Percentiles rank a stretch among this genome's conserved stretches.
Evolutionary conservation across 2,888 invertebrate species (phyloP).

Genomic region (Melieria crassipennis): DNA sequence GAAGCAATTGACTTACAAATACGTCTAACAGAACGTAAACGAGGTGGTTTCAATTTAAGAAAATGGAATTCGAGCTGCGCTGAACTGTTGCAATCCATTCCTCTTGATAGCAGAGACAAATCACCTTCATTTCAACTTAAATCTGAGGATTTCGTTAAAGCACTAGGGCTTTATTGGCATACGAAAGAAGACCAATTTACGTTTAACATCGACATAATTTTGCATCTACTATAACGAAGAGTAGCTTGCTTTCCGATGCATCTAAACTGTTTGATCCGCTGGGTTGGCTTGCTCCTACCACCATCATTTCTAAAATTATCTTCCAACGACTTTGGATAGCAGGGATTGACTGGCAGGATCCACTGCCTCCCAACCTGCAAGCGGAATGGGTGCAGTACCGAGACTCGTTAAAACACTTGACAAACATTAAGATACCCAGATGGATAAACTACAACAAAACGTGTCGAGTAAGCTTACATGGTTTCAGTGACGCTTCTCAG

Average conservation of each 20-base stretch:
- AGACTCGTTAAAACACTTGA: constrained; percentile 14
- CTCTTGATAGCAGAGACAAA: constrained; percentile 30
- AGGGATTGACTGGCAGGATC: constrained; percentile 26
- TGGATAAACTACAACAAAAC: constrained; percentile 17
- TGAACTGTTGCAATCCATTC: constrained; percentile 28
- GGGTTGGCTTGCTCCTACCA: constrained; percentile 28
- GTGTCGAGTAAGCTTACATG: constrained; percentile 15
- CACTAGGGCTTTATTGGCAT: constrained; percentile 30
- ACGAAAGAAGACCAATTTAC: constrained; percentile 19
- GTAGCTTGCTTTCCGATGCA: constrained; percentile 9
- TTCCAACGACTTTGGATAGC: constrained; percentile 32
- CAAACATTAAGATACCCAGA: constrained; percentile 19
- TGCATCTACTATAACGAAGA: constrained; percentile 19
- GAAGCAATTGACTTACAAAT: constrained; percentile 26
- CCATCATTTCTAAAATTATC: constrained; percentile 29
- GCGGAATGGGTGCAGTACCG: constrained; percentile 22
- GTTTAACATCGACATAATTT: constrained; percentile 28
- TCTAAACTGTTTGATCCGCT: constrained; percentile 20
- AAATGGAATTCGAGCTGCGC: constrained; percentile 37
- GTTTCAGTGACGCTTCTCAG: constrained; percentile 35
- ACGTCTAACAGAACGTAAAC: neutral
- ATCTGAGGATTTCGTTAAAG: constrained; percentile 29
- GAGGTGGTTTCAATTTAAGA: constrained; percentile 37
- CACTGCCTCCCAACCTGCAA: neutral
- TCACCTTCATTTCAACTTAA: constrained; percentile 17